phyloP scores from a whole-genome alignment of 2,113 vertebrate species.

The Coreoperca whiteheadi region DNA sequence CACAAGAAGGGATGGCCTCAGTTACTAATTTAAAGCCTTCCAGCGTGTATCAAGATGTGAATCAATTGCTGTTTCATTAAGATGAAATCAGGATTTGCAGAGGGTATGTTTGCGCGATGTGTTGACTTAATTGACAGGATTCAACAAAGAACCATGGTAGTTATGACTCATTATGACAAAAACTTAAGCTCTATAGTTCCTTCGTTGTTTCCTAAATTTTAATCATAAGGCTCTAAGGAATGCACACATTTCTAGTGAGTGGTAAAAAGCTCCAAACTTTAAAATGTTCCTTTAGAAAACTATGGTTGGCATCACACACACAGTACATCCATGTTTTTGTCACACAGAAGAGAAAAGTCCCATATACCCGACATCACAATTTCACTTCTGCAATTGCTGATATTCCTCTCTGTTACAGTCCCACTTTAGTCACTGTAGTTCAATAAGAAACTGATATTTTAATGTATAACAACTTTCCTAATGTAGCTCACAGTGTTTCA shows the following conservation, averaged over 20 bases:
- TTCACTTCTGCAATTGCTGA: not conserved
- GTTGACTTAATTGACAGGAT: slow-evolving; percentile 1
- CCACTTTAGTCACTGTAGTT: not conserved
- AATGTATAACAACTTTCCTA: slow-evolving; percentile 1
- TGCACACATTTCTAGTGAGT: not conserved
- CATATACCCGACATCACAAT: not conserved
- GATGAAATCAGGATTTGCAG: not conserved
- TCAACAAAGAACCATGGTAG: not conserved
- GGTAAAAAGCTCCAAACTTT: not conserved
- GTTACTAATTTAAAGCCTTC: not conserved
- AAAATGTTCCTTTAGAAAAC: not conserved
- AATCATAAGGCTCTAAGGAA: not conserved
- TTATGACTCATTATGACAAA: not conserved
- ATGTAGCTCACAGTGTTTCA: slow-evolving; percentile 11
- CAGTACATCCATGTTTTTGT: not conserved
- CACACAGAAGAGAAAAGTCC: not conserved
- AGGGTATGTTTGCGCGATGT: not conserved
- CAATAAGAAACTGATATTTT: slow-evolving; percentile 11
- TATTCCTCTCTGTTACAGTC: not conserved
- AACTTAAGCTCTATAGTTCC: not conserved
- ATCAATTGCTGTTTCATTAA: not conserved
- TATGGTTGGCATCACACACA: not conserved
- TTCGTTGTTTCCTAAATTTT: not conserved
- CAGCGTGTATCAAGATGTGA: not conserved
- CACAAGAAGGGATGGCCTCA: not conserved